Conservation (phyloP, 2,797 vertebrate species). For the Tragelaphus oryx region DNA sequence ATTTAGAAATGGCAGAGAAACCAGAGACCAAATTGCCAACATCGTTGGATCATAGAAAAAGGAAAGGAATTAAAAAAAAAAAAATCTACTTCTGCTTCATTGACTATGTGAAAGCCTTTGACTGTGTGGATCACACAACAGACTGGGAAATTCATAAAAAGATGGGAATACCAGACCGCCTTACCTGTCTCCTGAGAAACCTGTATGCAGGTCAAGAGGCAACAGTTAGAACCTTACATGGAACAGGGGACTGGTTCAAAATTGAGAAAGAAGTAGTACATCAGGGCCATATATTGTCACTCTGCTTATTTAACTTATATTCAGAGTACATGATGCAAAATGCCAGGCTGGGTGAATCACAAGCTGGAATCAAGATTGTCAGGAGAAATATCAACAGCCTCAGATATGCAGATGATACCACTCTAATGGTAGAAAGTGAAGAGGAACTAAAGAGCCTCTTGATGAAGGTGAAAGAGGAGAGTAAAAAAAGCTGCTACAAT, state of each 20-base stretch:
- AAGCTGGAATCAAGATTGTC: not conserved
- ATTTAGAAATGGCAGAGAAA: not conserved
- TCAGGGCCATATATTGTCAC: not conserved
- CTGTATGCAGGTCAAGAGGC: not conserved
- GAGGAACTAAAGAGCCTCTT: not conserved
- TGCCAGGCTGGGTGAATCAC: not conserved
- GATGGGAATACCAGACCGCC: not conserved
- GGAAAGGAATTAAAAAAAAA: not conserved
- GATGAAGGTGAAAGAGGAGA: not conserved
- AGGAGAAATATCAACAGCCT: not conserved
- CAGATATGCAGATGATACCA: not conserved
- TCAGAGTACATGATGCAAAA: not conserved
- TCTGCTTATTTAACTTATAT: not conserved
- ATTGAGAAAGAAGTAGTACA: not conserved
- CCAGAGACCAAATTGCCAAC: not conserved
- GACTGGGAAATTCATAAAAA: not conserved
- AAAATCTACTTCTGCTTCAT: not conserved
- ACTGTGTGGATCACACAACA: not conserved
- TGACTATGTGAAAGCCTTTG: not conserved
- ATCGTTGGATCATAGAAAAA: not conserved
- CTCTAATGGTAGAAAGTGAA: not conserved
- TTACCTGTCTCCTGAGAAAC: not conserved
- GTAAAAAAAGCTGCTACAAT: not conserved
- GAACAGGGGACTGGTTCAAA: not conserved
- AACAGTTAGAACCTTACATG: not conserved